Conservation (phyloP, 1,140 invertebrate genomes). For the Nixonia krombeini region DNA sequence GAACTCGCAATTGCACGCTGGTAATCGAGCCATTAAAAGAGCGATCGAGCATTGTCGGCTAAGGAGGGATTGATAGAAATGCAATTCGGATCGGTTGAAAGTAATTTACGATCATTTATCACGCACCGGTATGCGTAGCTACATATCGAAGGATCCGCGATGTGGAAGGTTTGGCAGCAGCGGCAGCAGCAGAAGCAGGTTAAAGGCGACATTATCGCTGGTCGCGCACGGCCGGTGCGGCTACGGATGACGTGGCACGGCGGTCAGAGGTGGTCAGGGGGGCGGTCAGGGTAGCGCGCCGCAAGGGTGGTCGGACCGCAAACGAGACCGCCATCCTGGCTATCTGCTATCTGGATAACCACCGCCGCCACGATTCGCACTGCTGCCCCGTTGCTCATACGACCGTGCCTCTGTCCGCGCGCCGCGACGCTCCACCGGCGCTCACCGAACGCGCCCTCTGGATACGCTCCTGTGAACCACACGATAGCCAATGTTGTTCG, state of each 20-base stretch:
- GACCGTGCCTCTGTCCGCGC: slow-evolving; percentile 6
- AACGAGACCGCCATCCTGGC: slow-evolving; percentile 60
- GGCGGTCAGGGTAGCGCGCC: slow-evolving; percentile 45
- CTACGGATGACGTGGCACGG: slow-evolving; percentile 43
- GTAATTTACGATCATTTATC: no score
- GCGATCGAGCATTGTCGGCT: no score
- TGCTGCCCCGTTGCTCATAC: slow-evolving; percentile 35
- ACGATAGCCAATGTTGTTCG: slow-evolving; percentile 52
- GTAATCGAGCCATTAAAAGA: no score
- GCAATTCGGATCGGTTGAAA: no score
- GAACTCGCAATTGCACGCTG: no score
- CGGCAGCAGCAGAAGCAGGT: no score
- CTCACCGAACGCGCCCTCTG: slow-evolving; percentile 18
- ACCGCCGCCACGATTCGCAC: slow-evolving; percentile 40
- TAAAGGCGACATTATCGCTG: slow-evolving; percentile 53
- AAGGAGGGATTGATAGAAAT: no score
- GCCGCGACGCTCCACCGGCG: slow-evolving; percentile 21
- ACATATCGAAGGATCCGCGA: no score
- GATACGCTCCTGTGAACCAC: slow-evolving; percentile 43
- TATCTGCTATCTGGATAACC: slow-evolving; percentile 54
- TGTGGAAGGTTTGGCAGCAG: no score
- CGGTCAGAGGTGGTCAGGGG: slow-evolving; percentile 38
- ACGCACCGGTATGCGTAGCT: no score
- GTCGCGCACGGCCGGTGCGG: slow-evolving; percentile 45
- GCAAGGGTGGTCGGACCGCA: slow-evolving; percentile 68